Evolutionary conservation across 1,140 invertebrate genomes (phyloP).

Genomic region (Lordiphosa stackelbergi): DNA sequence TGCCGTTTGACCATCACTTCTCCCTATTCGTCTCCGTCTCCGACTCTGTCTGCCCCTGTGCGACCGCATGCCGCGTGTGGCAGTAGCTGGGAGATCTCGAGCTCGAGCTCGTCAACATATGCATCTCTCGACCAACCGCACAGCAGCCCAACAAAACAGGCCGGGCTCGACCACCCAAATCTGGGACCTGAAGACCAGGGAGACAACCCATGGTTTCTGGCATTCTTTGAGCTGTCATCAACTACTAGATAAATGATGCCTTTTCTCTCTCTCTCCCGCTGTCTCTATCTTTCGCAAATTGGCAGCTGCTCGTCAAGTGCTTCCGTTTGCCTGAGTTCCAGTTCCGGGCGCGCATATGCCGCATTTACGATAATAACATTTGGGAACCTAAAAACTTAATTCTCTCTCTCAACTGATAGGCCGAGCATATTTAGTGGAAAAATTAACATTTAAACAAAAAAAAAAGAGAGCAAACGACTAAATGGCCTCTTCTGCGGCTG

Average conservation of each 20-base stretch:
- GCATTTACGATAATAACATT: background rate
- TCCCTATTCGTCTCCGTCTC: slow-evolving; percentile 18
- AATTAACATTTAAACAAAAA: slow-evolving; percentile 1
- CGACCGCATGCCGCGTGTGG: slow-evolving; percentile 70
- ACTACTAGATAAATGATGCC: slow-evolving; percentile 62
- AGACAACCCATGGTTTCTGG: slow-evolving; percentile 65
- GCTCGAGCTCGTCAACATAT: slow-evolving; percentile 62
- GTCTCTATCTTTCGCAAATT: slow-evolving; percentile 53
- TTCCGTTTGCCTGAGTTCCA: slow-evolving; percentile 57
- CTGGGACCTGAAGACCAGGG: slow-evolving; percentile 25
- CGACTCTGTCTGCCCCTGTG: slow-evolving; percentile 5
- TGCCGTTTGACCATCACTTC: slow-evolving; percentile 71
- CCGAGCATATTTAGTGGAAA: slow-evolving; percentile 65
- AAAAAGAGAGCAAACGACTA: slow-evolving; percentile 50
- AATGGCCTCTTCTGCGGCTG: slow-evolving; percentile 55
- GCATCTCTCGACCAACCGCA: slow-evolving; percentile 64
- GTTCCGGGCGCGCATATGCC: slow-evolving; percentile 56
- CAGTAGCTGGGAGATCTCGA: slow-evolving; percentile 45
- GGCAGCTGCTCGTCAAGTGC: slow-evolving; percentile 72
- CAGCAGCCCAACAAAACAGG: slow-evolving; percentile 69
- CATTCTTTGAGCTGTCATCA: slow-evolving; percentile 73
- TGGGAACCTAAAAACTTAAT: slow-evolving; percentile 30
- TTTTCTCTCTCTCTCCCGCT: slow-evolving; percentile 24
- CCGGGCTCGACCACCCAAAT: slow-evolving; percentile 50
- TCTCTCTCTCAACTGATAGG: slow-evolving; percentile 32